Evolutionary conservation across 1,140 invertebrate species (phyloP).

Genomic region (Metopolophium dirhodum): DNA sequence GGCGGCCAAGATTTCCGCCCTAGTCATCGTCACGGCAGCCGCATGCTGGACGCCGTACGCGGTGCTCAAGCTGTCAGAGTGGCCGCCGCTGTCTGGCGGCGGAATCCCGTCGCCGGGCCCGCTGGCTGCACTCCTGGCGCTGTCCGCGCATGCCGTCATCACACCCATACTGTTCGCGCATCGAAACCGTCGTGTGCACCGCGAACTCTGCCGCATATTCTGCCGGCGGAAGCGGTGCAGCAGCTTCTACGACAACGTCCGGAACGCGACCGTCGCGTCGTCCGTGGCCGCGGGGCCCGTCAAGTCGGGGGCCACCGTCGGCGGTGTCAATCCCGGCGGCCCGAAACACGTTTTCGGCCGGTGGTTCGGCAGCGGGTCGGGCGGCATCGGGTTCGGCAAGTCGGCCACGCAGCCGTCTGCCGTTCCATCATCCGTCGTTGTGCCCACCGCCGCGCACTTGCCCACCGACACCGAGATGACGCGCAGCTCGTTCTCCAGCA

Average conservation of each 20-base stretch:
- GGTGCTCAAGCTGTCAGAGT: constrained; percentile 65
- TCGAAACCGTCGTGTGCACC: constrained; percentile 76
- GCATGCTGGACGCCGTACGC: constrained; percentile 76
- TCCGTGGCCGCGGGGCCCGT: neutral
- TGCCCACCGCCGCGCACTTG: constrained; percentile 58
- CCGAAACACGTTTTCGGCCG: constrained; percentile 59
- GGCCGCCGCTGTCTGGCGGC: constrained; percentile 62
- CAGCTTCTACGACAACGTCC: constrained; percentile 61
- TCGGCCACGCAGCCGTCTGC: neutral
- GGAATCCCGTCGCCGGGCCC: constrained; percentile 62
- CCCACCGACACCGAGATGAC: constrained; percentile 65
- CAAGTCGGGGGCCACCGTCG: constrained; percentile 33
- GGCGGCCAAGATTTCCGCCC: constrained; percentile 78
- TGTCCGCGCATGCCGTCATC: constrained; percentile 73
- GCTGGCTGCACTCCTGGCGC: constrained; percentile 69
- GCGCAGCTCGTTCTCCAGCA: constrained; percentile 67
- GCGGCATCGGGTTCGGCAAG: neutral
- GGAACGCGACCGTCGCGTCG: constrained; percentile 46
- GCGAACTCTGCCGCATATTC: constrained; percentile 72
- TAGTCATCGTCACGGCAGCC: constrained; percentile 75
- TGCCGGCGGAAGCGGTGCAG: constrained; percentile 64
- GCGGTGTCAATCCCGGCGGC: constrained; percentile 56
- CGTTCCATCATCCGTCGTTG: neutral
- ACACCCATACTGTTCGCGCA: constrained; percentile 82
- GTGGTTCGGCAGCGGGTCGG: constrained; percentile 48